These are phyloP conservation scores for Habropoda laboriosa DNA, from an alignment of 1,140 invertebrate genomes.

Conservation along the genomic window DNA sequence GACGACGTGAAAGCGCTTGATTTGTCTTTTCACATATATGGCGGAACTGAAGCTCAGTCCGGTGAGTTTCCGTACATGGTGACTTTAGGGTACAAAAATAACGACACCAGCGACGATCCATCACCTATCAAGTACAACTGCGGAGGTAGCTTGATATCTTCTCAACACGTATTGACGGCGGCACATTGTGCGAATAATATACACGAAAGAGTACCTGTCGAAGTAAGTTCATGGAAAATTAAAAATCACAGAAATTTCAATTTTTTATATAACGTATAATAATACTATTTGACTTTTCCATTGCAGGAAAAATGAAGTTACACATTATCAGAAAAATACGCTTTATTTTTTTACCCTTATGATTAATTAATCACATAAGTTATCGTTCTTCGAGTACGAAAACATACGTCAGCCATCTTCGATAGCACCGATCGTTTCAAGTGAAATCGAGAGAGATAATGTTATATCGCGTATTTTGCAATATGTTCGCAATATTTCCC, in stretches of 20 bases:
- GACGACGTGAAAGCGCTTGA: not conserved
- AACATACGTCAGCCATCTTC: no score
- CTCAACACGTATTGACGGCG: constrained; percentile 89
- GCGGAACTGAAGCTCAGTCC: constrained; percentile 40
- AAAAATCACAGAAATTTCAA: not conserved
- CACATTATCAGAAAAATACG: no score
- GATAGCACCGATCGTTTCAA: no score
- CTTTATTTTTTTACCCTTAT: no score
- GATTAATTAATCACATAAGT: no score
- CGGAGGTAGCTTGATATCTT: constrained; percentile 90
- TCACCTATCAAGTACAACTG: constrained; percentile 83
- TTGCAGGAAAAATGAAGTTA: no score
- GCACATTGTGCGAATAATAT: constrained; percentile 88
- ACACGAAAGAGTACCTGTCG: constrained; percentile 71
- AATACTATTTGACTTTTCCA: no score
- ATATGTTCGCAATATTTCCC: no score
- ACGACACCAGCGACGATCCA: not conserved
- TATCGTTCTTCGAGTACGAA: no score
- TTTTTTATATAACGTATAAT: no score
- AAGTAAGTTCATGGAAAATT: constrained; percentile 58
- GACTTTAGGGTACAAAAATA: constrained; percentile 71
- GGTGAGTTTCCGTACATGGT: constrained; percentile 75
- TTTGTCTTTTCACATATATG: constrained; percentile 67
- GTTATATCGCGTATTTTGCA: no score
- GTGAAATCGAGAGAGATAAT: no score